Percentiles rank a stretch among this genome's conserved stretches.
Evolutionary conservation across 2,797 vertebrate genomes (phyloP).

Genomic region (Sparus aurata): DNA sequence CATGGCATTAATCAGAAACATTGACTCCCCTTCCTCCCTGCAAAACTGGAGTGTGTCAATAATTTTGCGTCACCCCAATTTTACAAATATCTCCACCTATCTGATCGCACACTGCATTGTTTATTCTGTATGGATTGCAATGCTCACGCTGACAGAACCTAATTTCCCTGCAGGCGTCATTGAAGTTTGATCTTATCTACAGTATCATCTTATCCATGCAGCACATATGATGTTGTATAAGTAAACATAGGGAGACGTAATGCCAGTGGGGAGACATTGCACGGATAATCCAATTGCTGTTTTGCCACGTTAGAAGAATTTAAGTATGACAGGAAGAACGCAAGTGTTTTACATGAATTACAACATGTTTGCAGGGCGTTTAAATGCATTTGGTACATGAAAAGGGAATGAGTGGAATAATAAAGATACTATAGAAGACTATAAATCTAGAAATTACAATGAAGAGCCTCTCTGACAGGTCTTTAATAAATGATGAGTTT

Average conservation of each 20-base stretch:
- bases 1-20: neutral
- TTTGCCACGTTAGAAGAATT: neutral
- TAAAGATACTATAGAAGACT: too few species aligned
- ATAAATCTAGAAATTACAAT: neutral
- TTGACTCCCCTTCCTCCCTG: neutral
- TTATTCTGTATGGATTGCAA: constrained; percentile 5
- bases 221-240: too few species aligned
- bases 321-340: neutral
- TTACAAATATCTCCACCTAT: constrained; percentile 1
- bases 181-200: constrained; percentile 10
- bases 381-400: neutral
- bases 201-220: constrained; percentile 7
- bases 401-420: neutral
- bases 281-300: neutral
- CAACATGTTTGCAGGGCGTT: neutral
- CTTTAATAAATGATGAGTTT: neutral
- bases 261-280: neutral
- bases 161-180: constrained; percentile 19
- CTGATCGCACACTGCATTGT: neutral
- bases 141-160: neutral
- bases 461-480: neutral
- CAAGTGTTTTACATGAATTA: neutral
- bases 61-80: constrained; percentile 1
- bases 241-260: neutral
- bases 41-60: neutral